These are phyloP conservation scores for Murina feae DNA, from an alignment of 2,113 vertebrate species.

Conservation along the genomic window DNA sequence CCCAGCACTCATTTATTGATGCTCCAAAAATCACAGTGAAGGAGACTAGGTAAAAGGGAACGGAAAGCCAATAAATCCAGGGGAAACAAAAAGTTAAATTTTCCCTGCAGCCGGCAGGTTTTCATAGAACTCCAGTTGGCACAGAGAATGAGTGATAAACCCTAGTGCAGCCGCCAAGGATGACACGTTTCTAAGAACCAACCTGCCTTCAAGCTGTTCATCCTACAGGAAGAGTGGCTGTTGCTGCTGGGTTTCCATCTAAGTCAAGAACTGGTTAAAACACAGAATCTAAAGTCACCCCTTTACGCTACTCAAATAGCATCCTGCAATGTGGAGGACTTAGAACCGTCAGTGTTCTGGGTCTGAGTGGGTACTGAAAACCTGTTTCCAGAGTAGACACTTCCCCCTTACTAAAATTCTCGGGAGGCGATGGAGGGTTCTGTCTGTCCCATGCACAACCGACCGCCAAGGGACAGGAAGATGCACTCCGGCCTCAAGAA, in stretches of 20 bases:
- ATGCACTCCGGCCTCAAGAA: slow-evolving; percentile 52
- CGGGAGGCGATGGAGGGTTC: background rate
- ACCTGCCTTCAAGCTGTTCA: slow-evolving; percentile 1
- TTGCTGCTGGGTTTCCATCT: background rate
- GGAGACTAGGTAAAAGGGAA: background rate
- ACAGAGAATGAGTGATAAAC: background rate
- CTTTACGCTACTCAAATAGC: background rate
- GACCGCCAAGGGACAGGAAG: background rate
- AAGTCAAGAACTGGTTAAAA: slow-evolving; percentile 30
- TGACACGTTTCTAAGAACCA: background rate
- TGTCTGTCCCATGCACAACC: background rate
- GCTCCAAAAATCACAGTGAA: background rate
- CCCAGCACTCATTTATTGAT: background rate
- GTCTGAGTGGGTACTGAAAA: background rate
- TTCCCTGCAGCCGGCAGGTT: background rate
- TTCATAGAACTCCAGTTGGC: background rate
- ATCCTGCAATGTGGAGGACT: background rate
- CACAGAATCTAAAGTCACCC: background rate
- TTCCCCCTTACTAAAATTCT: slow-evolving; percentile 16
- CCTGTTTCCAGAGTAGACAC: background rate
- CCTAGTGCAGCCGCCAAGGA: background rate
- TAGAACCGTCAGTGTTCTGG: background rate
- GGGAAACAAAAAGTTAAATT: background rate
- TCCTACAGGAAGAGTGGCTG: background rate
- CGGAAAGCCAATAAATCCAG: background rate